These are phyloP conservation scores for Fringilla coelebs DNA, from an alignment of 2,797 vertebrate genomes.

Conservation along the genomic window DNA sequence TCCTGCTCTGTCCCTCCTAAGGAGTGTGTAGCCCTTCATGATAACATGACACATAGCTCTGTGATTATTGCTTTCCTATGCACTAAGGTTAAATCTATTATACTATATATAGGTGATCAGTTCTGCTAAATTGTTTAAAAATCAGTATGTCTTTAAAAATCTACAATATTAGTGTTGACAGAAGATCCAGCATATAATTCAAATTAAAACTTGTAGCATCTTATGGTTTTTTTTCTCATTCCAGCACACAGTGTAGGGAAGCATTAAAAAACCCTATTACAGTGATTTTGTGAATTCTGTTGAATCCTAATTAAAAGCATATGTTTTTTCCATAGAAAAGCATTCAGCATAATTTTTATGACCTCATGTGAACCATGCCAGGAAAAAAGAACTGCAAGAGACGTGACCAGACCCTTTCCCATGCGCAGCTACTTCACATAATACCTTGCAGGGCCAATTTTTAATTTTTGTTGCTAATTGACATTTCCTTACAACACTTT, in stretches of 20 bases:
- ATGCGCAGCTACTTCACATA: neutral
- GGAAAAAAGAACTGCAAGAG: neutral
- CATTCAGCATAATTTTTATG: neutral
- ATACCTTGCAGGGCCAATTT: neutral
- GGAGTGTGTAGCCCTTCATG: neutral
- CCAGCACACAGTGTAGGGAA: neutral
- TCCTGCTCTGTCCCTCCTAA: neutral
- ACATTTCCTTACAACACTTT: neutral
- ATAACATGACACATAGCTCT: neutral
- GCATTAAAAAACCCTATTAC: neutral
- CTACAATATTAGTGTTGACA: neutral
- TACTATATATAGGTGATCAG: neutral
- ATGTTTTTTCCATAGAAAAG: neutral
- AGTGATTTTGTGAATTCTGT: neutral
- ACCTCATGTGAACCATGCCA: neutral
- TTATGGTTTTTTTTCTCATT: rapidly evolving
- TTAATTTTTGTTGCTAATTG: neutral
- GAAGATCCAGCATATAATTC: neutral
- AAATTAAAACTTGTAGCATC: neutral
- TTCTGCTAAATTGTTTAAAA: neutral
- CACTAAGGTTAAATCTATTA: neutral
- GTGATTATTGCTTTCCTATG: neutral
- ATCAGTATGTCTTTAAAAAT: neutral
- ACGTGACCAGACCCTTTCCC: neutral
- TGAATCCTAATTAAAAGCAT: neutral